Evolutionary conservation across 2,888 invertebrate species (phyloP).

Genomic region (Petrophora chlorosata): DNA sequence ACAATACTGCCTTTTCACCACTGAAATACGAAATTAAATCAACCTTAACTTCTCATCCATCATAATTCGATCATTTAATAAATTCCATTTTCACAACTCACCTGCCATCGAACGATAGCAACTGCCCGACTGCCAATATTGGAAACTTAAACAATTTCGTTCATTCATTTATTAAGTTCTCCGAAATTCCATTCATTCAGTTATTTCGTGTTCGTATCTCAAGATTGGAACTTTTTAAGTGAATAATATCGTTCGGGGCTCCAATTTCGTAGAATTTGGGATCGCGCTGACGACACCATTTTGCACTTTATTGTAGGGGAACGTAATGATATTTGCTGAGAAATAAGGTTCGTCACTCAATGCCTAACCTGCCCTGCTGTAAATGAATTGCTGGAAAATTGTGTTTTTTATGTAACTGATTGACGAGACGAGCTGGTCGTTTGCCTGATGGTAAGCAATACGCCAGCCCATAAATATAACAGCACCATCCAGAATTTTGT

Average conservation of each 20-base stretch:
- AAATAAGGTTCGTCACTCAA: too few species aligned
- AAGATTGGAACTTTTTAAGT: constrained; percentile 35
- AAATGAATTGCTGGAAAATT: too few species aligned
- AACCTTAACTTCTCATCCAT: constrained; percentile 10
- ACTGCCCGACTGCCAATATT: too few species aligned
- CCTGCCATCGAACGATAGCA: constrained; percentile 15
- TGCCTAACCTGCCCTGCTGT: too few species aligned
- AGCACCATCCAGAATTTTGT: too few species aligned
- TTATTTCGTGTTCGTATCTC: constrained; percentile 20
- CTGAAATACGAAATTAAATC: too few species aligned
- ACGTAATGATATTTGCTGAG: constrained; percentile 1
- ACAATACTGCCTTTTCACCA: too few species aligned
- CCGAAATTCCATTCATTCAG: constrained; percentile 10
- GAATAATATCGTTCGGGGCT: constrained; percentile 29
- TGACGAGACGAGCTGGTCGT: too few species aligned
- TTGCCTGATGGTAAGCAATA: too few species aligned
- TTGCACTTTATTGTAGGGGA: constrained; percentile 28
- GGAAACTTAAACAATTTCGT: constrained; percentile 20
- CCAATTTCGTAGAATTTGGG: constrained; percentile 28
- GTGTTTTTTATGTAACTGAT: too few species aligned
- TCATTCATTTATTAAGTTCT: constrained; percentile 11
- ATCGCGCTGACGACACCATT: constrained; percentile 32
- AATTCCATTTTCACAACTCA: background rate
- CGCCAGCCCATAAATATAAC: too few species aligned
- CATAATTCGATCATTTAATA: background rate